Evolutionary conservation across 2,113 vertebrate species (phyloP), one percentile per base, ranked within the genome.

Genomic region (Oophaga pumilio): DNA sequence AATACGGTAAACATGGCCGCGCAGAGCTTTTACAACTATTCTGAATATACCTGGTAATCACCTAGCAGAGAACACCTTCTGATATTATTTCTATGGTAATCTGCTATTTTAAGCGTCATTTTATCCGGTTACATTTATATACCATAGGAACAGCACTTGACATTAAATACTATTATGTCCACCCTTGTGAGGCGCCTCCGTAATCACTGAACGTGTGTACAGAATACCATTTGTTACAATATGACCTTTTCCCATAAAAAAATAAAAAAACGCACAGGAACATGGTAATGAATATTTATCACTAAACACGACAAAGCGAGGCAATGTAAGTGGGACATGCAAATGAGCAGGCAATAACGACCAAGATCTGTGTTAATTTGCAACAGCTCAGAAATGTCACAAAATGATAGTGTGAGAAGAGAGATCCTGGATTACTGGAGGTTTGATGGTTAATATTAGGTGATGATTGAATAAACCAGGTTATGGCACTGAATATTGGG

Each of bases 251-350:
- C 80, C 80, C 80, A n/a, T 49, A 82, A 66, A 43, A 43, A 43
- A 43, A 4, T 4, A 43, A 43, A 43, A 43, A 82, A 82, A 82
- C 50, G 79, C 79, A 64, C 9, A 66, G 80, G 68, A 82, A 82
- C 80, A 68, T 15, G 43, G 66, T 50, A 24, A 82, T 82, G 80
- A 82, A 82, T 82, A 82, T 82, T 82, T 82, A 82, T 82, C 22
- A 82, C 80, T 82, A 82, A 82, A 68, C 33, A 68, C 80, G 24
- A 62, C n/a, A 33, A 66, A 52, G 60, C 33, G 80, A 68, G 17
- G 80, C 20, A 52, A 82, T 82, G 80, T 52, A 82, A 82, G 68
- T 82, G 80, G 18, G 10, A 12, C 60, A 82, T 82, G 79, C 59
- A 82, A 82, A 82, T 82, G 79, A 82, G 79, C 18, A 0, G 1